Conservation (phyloP, 2,113 vertebrate genomes). For the Pantherophis guttatus region DNA sequence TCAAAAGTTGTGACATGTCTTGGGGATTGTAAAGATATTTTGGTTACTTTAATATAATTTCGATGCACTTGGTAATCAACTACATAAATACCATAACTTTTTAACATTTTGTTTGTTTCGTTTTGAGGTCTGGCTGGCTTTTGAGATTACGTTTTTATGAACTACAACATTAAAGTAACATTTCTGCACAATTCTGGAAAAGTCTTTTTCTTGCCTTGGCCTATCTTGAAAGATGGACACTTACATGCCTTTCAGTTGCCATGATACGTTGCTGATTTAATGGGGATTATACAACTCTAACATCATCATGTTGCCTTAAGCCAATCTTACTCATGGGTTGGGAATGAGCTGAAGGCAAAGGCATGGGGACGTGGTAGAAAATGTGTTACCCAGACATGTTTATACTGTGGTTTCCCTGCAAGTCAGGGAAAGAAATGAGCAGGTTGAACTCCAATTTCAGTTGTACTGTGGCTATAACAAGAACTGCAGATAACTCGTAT, state of each 20-base stretch:
- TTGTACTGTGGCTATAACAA: background rate
- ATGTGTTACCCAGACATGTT: background rate
- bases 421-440: background rate
- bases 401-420: background rate
- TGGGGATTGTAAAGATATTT: too few relatives aligned
- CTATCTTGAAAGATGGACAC: background rate
- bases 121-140: background rate
- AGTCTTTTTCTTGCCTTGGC: background rate
- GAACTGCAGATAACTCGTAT: background rate
- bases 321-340: background rate
- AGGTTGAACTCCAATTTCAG: background rate
- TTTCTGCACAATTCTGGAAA: background rate
- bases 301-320: background rate
- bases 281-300: background rate
- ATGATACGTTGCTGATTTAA: background rate
- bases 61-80: too few relatives aligned
- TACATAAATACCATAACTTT: too few relatives aligned
- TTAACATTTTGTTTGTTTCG: too few relatives aligned
- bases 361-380: background rate
- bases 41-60: too few relatives aligned
- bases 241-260: background rate
- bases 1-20: too few relatives aligned
- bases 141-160: background rate
- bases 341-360: background rate
- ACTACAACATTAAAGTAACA: background rate